Conservation (phyloP, 1,140 invertebrate genomes). For the Panagrolaimus sp. region DNA sequence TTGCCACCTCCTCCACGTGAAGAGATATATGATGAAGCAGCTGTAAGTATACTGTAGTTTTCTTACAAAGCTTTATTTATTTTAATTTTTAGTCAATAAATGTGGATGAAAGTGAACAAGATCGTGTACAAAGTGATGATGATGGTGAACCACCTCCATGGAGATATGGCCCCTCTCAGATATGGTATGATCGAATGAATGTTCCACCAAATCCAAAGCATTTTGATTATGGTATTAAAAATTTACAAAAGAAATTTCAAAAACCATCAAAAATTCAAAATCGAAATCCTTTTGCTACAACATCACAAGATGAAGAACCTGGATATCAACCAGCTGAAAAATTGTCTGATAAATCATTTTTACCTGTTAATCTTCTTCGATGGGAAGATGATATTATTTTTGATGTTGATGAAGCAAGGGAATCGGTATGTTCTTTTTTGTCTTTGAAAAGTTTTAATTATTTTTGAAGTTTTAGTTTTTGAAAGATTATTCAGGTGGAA, state of each 20-base stretch:
- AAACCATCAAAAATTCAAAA: no score
- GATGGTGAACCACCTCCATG: constrained; percentile 80
- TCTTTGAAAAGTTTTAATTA: no score
- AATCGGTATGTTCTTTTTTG: background rate
- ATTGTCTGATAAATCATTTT: background rate
- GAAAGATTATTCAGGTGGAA: no score
- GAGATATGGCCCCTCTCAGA: constrained; percentile 90
- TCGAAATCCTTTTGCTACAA: no score
- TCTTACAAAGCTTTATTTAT: no score
- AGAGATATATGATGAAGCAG: constrained; percentile 34
- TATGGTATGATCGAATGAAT: constrained; percentile 93
- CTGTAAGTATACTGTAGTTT: constrained; percentile 18
- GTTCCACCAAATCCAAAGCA: constrained; percentile 84
- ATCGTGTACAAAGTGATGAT: constrained; percentile 26
- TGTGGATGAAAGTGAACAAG: constrained; percentile 23
- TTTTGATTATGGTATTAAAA: constrained; percentile 91
- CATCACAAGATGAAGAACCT: background rate
- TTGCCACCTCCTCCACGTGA: constrained; percentile 19
- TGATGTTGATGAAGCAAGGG: background rate
- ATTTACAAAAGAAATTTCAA: background rate
- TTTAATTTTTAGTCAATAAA: constrained; percentile 27
- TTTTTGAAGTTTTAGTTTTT: no score
- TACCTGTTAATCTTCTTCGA: background rate
- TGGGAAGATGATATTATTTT: background rate
- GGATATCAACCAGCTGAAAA: background rate